Base-by-base conservation (phyloP, 2,797 vertebrate genomes). In the Hemitrygon akajei region DNA sequence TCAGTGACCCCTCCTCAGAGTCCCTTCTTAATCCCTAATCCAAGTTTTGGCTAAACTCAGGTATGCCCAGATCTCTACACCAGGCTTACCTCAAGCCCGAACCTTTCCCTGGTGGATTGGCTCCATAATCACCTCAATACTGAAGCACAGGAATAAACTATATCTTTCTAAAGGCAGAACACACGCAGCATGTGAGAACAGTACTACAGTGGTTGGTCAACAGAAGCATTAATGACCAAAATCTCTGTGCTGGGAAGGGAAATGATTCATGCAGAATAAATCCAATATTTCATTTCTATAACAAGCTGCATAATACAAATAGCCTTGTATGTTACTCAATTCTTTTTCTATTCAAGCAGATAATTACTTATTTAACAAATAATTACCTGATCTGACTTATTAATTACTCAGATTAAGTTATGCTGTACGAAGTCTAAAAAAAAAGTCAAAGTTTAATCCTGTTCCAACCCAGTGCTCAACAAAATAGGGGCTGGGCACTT, bases 331-430 rank as follows among this genome's bases (percentile, higher is more conserved):
- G 79, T 79, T 79, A 37, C 34, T 37, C 77, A 79, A n/a, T 30
- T 34, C 60, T 84, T 87, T 63, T 60, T 34, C n/a, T 66, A n/a
- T 66, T 66, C 30, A 66, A 66, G 86, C n/a, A n/a, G 86, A 66
- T 66, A 89, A 89, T 89, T 66, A 89, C 58, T 89, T 66, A 66
- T 34, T 89, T 66, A 66, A 89, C 86, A 66, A 89, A 89, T 34
- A 63, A 66, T 89, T 89, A 89, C 86, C 60, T 89, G 14, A 63
- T 63, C 84, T 87, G 58, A 34, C 58, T 87, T 60, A 87, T 63
- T n/a, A 63, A 84, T 84, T 84, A 84, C 30, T 84, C 81, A 84
- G 81, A 84, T 27, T 84, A 60, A 58, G 81, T 84, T 84, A 58
- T 56, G 56, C 56, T 58, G 81, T 1, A 80, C 27, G 81, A 60